phyloP scores from a whole-genome alignment of 1,140 invertebrate species.

The Trachymyrmex septentrionalis region DNA sequence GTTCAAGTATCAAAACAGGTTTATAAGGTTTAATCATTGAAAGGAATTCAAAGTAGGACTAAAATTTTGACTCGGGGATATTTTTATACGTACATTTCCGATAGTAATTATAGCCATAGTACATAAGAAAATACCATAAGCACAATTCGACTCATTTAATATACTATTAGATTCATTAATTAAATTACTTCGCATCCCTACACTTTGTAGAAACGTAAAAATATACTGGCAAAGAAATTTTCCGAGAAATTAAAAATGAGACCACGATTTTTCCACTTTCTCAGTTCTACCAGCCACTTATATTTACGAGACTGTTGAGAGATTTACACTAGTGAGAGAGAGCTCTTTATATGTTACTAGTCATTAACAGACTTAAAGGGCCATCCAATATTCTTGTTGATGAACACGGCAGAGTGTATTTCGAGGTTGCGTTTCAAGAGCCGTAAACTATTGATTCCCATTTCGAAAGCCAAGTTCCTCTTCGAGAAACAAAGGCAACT shows the following conservation, averaged over 20 bases:
- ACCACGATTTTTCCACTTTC: not conserved
- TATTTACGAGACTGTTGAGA: not conserved
- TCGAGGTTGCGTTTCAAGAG: constrained; percentile 21
- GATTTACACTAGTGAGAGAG: constrained; percentile 40
- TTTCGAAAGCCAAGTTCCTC: constrained; percentile 12
- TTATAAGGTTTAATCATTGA: no score
- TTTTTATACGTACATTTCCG: not conserved
- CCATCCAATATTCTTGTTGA: constrained; percentile 27
- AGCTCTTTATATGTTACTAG: constrained; percentile 9
- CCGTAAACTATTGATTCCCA: constrained; percentile 41
- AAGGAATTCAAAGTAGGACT: no score
- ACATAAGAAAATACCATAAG: not conserved
- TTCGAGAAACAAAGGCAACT: constrained; percentile 1
- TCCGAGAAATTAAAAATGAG: not conserved
- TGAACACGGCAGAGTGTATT: constrained; percentile 39
- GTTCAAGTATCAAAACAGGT: no score
- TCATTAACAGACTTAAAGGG: constrained; percentile 24
- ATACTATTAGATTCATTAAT: not conserved
- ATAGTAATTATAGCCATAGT: not conserved
- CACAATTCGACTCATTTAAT: not conserved
- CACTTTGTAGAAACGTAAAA: not conserved
- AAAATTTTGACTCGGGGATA: not conserved
- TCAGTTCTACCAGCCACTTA: not conserved
- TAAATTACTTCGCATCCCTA: constrained; percentile 14
- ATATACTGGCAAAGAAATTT: not conserved